phyloP scores from a whole-genome alignment of 2,888 invertebrate genomes.

The Mesoligia furuncula region DNA sequence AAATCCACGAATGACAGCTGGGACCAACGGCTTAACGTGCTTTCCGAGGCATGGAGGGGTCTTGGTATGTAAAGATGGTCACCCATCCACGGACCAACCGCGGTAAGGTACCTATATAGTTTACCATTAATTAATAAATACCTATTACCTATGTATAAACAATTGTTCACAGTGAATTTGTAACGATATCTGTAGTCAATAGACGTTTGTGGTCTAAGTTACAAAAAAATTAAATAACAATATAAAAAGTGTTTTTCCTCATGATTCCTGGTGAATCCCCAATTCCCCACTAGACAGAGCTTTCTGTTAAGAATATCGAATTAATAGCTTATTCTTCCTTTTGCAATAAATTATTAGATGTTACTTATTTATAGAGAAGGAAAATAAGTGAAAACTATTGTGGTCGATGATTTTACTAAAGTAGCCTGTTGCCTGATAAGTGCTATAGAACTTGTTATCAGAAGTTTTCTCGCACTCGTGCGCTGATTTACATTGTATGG shows the following conservation, averaged over 20 bases:
- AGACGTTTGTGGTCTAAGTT: background rate
- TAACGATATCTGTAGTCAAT: background rate
- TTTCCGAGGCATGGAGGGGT: too few relatives aligned
- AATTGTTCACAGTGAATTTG: background rate
- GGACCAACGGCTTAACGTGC: too few relatives aligned
- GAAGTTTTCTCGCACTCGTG: background rate
- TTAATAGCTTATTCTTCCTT: conserved; percentile 10
- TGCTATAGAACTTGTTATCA: background rate
- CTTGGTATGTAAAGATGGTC: too few relatives aligned
- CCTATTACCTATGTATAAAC: background rate
- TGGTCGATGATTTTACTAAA: background rate
- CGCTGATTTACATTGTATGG: background rate
- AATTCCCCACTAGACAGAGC: conserved; percentile 15
- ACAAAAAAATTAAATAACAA: conserved; percentile 6
- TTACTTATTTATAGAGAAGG: conserved; percentile 3
- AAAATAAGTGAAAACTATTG: conserved; percentile 1
- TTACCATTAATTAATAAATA: background rate
- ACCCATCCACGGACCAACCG: too few relatives aligned
- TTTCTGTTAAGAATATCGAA: background rate
- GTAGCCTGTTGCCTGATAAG: background rate
- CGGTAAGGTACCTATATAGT: too few relatives aligned
- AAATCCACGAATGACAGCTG: too few relatives aligned
- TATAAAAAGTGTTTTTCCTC: conserved; percentile 23
- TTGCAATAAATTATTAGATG: background rate
- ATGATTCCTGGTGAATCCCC: conserved; percentile 20